Conservation (phyloP, 92 coral and sea anemone species). For the Desmophyllum pertusum region DNA sequence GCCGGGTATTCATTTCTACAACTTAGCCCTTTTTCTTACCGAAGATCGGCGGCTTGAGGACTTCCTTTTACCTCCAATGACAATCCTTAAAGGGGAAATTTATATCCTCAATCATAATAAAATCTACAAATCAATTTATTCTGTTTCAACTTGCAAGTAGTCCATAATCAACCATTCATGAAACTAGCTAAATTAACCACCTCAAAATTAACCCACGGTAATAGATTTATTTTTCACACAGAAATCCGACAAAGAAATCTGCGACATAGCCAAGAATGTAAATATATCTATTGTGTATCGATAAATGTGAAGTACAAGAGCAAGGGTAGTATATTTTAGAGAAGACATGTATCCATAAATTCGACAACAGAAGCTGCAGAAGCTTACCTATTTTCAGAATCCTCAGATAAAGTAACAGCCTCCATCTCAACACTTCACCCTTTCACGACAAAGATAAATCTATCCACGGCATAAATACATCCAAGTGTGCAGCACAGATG, state of each 20-base stretch:
- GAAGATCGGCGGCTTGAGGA: constrained; percentile 78
- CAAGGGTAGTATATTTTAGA: background rate
- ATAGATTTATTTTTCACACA: background rate
- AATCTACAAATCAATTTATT: too few relatives aligned
- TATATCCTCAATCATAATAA: background rate
- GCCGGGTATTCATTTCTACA: too few relatives aligned
- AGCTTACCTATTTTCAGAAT: constrained; percentile 45
- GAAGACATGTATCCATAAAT: background rate
- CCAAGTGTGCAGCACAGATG: background rate
- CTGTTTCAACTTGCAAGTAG: too few relatives aligned
- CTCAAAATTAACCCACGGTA: background rate
- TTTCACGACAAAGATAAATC: background rate
- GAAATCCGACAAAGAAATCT: background rate
- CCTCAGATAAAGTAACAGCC: background rate
- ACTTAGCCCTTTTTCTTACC: constrained; percentile 44
- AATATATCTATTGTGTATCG: background rate
- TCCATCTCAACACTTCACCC: constrained; percentile 13
- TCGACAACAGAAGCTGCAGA: too few relatives aligned
- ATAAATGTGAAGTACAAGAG: background rate
- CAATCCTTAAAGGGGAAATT: constrained; percentile 30
- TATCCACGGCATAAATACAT: background rate
- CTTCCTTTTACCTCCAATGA: constrained; percentile 75
- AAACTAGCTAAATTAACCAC: background rate
- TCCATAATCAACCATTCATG: background rate
- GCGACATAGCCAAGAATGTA: background rate